Evolutionary conservation across 1,140 invertebrate species (phyloP).

Genomic region (Drosophila kanapiae): DNA sequence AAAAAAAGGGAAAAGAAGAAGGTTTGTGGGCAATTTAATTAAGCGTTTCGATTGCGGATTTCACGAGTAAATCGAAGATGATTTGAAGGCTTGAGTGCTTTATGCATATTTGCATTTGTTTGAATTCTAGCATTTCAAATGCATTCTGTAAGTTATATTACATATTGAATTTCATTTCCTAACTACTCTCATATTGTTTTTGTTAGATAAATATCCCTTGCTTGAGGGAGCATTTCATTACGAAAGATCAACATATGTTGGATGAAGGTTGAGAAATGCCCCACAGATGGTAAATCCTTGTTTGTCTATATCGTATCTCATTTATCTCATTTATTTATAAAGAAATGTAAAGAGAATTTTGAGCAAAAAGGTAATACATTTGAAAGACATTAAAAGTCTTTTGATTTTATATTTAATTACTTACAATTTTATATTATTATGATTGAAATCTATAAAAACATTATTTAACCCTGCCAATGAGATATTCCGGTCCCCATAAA

Average conservation of each 20-base stretch:
- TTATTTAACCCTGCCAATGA: no score
- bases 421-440: not conserved
- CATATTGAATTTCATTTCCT: conserved; percentile 1
- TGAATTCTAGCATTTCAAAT: not conserved
- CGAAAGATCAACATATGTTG: conserved; percentile 22
- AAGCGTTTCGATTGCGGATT: conserved; percentile 33
- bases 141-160: not conserved
- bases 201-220: not conserved
- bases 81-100: conserved; percentile 18
- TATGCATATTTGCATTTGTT: conserved; percentile 5
- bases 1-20: conserved; percentile 7
- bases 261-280: conserved; percentile 10
- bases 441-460: not conserved
- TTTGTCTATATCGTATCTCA: not conserved
- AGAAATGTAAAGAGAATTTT: not conserved
- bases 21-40: conserved; percentile 50
- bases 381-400: not conserved
- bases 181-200: not conserved
- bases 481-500: no score
- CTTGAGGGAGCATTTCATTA: conserved; percentile 7
- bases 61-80: conserved; percentile 6
- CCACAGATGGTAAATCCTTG: not conserved
- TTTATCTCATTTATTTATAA: no score
- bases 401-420: no score
- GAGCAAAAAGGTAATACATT: no score